These are phyloP conservation scores for Copsychus sechellarum DNA, from an alignment of 2,113 vertebrate genomes.

Conservation along the genomic window DNA sequence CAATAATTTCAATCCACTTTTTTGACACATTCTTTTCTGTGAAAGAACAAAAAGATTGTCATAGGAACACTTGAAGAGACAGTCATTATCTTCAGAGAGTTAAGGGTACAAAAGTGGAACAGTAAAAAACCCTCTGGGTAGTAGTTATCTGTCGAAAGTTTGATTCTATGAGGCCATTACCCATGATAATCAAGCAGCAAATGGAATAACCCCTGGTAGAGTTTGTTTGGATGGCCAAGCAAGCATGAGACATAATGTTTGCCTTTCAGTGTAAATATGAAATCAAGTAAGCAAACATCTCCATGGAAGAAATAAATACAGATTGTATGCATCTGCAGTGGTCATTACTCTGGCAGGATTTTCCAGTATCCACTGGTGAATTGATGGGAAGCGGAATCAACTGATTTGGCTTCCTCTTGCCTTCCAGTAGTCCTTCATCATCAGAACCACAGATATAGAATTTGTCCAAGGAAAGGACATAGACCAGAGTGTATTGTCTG, in stretches of 20 bases:
- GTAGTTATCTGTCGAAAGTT: not conserved
- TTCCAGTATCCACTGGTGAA: not conserved
- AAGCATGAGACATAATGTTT: not conserved
- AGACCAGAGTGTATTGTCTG: slow-evolving; percentile 74
- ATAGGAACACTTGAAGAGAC: not conserved
- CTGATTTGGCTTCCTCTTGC: not conserved
- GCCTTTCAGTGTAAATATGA: not conserved
- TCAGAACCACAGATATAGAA: slow-evolving; percentile 73
- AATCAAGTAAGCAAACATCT: not conserved
- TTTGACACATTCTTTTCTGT: not conserved
- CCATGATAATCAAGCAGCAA: not conserved
- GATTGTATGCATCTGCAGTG: not conserved
- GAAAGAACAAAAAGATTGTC: not conserved
- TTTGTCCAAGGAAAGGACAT: slow-evolving; percentile 60
- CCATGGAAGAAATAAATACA: not conserved
- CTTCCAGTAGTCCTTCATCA: slow-evolving; percentile 51
- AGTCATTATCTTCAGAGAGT: not conserved
- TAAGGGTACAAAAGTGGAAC: not conserved
- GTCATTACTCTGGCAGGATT: slow-evolving; percentile 1
- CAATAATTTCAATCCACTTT: not conserved
- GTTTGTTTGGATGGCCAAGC: not conserved
- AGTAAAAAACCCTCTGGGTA: not conserved
- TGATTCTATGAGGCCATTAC: not conserved
- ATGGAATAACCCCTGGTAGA: not conserved
- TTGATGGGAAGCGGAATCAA: slow-evolving; percentile 59